These are phyloP conservation scores for Cardiocondyla obscurior DNA, from an alignment of 1,140 invertebrate genomes.

Conservation along the genomic window DNA sequence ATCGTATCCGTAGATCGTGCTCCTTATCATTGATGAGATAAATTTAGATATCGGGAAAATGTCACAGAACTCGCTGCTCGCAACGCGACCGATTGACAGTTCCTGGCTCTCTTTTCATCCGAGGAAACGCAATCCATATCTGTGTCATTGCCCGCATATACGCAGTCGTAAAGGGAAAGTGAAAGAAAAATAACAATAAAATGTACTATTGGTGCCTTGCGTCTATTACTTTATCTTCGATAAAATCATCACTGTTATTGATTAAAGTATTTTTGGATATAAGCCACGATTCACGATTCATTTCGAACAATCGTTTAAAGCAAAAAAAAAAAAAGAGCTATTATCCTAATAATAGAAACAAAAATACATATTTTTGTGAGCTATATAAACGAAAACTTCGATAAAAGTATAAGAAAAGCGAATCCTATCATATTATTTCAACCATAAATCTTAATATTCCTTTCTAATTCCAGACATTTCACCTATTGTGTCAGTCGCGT, in stretches of 20 bases:
- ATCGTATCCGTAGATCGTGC: not conserved
- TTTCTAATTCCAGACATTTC: not conserved
- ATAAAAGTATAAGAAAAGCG: not conserved
- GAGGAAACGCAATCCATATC: slow-evolving; percentile 36
- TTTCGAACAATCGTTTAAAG: not conserved
- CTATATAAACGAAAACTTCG: no score
- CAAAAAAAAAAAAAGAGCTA: not conserved
- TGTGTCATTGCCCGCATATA: not conserved
- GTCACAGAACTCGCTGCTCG: not conserved
- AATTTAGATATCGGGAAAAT: slow-evolving; percentile 20
- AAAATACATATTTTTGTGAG: no score
- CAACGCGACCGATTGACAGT: not conserved
- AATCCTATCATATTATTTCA: not conserved
- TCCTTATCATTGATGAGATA: slow-evolving; percentile 1
- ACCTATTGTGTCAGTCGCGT: not conserved
- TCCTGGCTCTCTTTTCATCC: slow-evolving; percentile 1
- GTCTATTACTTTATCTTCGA: not conserved
- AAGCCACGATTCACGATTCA: not conserved
- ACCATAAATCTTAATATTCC: not conserved
- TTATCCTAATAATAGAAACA: not conserved
- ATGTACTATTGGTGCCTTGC: not conserved
- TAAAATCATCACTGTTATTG: not conserved
- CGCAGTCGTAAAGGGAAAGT: not conserved
- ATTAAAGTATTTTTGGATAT: not conserved
- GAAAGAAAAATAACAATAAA: not conserved